phyloP scores from a whole-genome alignment of 1,140 invertebrate genomes.

The Drosophila ercepeae region DNA sequence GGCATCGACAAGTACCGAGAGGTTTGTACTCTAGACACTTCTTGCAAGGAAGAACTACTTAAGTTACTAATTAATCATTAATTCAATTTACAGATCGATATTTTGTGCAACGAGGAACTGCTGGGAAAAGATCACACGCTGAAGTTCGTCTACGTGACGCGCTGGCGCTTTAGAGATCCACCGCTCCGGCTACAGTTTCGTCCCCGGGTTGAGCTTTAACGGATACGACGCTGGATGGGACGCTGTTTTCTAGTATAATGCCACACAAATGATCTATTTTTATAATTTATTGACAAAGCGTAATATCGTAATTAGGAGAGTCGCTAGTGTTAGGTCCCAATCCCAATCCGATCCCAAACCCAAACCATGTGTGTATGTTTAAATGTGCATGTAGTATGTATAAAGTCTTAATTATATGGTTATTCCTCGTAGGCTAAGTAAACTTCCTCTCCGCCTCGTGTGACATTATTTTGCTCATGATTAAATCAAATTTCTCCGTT shows the following conservation, averaged over 20 bases:
- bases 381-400: conserved; percentile 72
- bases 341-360: neutral
- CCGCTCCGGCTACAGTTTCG: conserved; percentile 93
- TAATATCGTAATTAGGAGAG: conserved; percentile 62
- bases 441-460: conserved; percentile 52
- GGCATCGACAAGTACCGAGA: conserved; percentile 97
- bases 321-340: conserved; percentile 52
- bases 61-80: neutral
- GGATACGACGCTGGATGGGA: conserved; percentile 26
- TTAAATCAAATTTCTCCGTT: conserved; percentile 66
- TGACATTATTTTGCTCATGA: conserved; percentile 55
- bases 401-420: conserved; percentile 67
- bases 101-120: conserved; percentile 99
- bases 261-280: conserved; percentile 74
- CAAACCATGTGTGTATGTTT: conserved; percentile 56
- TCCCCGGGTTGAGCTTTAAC: conserved; percentile 86
- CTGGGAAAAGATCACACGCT: conserved; percentile 99
- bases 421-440: conserved; percentile 59
- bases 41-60: neutral
- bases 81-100: conserved; percentile 92
- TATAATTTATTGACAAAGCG: conserved; percentile 78
- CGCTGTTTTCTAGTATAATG: conserved; percentile 50
- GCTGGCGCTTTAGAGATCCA: conserved; percentile 97
- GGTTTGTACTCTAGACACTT: conserved; percentile 85
- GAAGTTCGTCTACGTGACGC: conserved; percentile 98